These are phyloP conservation scores for Megalonaias nervosa DNA, from an alignment of 1,140 invertebrate genomes.

Conservation along the genomic window DNA sequence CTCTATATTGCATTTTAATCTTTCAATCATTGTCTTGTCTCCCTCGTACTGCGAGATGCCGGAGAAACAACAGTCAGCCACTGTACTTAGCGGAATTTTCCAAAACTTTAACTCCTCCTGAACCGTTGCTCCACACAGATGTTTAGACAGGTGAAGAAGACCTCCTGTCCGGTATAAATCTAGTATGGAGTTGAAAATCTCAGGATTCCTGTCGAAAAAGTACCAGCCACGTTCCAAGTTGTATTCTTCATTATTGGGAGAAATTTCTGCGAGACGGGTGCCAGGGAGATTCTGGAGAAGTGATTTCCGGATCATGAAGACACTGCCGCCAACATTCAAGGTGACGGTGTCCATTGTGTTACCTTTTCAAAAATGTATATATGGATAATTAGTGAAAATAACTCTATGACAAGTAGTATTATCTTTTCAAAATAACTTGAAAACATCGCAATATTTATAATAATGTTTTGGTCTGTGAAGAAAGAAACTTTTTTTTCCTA, in stretches of 20 bases:
- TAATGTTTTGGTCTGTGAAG: too few species aligned
- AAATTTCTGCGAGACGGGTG: too few species aligned
- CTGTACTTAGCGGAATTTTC: constrained; percentile 37
- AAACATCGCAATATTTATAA: too few species aligned
- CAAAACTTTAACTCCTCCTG: constrained; percentile 55
- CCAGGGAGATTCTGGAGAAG: too few species aligned
- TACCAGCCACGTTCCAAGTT: constrained; percentile 87
- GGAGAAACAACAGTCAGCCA: constrained; percentile 51
- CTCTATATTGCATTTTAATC: background rate
- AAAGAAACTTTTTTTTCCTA: too few species aligned
- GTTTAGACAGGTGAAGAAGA: constrained; percentile 91
- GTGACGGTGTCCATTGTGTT: too few species aligned
- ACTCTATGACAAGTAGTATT: too few species aligned
- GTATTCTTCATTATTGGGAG: constrained; percentile 7
- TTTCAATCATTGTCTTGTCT: constrained; percentile 1
- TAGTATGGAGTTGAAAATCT: constrained; percentile 94
- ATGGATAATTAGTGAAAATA: too few species aligned
- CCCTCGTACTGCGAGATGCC: constrained; percentile 39
- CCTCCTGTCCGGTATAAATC: constrained; percentile 98
- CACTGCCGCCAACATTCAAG: too few species aligned
- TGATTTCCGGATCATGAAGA: too few species aligned
- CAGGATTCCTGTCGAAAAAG: constrained; percentile 97
- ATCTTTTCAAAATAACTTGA: too few species aligned
- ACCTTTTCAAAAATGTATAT: too few species aligned
- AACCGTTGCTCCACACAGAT: constrained; percentile 85